Percentiles rank a stretch among this genome's conserved stretches.
These are phyloP conservation scores for Lethenteron reissneri DNA, from an alignment of 2,113 vertebrate genomes.

Conservation along the genomic window DNA sequence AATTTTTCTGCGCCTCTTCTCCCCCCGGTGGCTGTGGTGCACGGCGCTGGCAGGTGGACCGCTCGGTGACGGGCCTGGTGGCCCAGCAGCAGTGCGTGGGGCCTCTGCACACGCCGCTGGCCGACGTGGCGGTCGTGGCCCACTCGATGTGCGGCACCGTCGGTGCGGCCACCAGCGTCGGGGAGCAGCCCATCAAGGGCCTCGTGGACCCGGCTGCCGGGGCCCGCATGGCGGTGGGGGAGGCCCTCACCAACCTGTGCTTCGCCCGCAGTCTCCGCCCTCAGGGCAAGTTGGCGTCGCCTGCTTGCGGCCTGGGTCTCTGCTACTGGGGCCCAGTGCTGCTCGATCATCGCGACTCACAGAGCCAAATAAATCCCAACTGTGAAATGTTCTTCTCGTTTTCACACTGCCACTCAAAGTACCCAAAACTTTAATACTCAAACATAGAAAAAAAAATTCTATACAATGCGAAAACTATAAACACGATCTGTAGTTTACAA, in stretches of 20 bases:
- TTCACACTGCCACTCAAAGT: no score
- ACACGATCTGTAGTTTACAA: no score
- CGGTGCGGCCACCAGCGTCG: constrained; percentile 56
- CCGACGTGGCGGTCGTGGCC: constrained; percentile 61
- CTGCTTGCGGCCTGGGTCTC: no score
- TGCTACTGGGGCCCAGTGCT: not conserved
- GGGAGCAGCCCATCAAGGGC: constrained; percentile 74
- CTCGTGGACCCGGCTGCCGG: constrained; percentile 41
- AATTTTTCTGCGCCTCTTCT: no score
- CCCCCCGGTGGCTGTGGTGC: no score
- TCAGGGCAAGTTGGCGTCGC: constrained; percentile 27
- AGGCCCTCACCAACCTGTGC: constrained; percentile 67
- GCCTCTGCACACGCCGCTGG: constrained; percentile 62
- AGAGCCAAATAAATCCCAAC: no score
- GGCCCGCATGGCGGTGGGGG: constrained; percentile 52
- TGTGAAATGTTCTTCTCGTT: no score
- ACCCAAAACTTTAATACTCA: no score
- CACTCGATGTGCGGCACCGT: constrained; percentile 40
- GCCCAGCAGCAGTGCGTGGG: constrained; percentile 88
- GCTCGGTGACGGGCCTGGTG: constrained; percentile 65
- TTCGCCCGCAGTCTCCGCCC: constrained; percentile 48
- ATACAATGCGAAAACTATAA: no score
- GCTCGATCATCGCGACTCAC: not conserved
- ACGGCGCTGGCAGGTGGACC: constrained; percentile 40
- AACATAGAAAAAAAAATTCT: no score